A percentile compares a stretch with the other conserved stretches of the same genome.
These are phyloP conservation scores for Pandemis cinnamomeana DNA, from an alignment of 2,888 invertebrate species.

Conservation along the genomic window DNA sequence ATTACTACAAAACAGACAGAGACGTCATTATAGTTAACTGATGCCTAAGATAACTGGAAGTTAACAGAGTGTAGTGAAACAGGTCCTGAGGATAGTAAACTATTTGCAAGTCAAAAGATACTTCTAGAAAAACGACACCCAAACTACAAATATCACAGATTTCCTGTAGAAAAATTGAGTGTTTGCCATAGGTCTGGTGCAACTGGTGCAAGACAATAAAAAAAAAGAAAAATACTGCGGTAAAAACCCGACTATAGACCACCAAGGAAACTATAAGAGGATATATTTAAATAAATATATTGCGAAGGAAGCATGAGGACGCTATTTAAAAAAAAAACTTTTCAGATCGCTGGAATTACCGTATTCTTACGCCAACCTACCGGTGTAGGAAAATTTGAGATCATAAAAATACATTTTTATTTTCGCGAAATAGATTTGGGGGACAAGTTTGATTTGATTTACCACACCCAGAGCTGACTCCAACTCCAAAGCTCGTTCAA, in stretches of 20 bases:
- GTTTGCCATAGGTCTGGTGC: no score
- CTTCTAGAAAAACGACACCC: no score
- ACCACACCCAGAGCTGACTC: neutral
- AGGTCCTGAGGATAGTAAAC: no score
- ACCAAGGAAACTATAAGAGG: constrained; percentile 16
- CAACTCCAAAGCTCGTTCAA: neutral
- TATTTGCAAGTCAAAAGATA: no score
- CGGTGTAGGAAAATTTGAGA: constrained; percentile 56
- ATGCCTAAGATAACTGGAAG: no score
- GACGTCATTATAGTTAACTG: no score
- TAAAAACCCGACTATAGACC: constrained; percentile 22
- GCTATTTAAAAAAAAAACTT: constrained; percentile 47
- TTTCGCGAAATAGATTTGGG: neutral
- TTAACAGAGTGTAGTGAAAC: no score
- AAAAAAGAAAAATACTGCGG: constrained; percentile 22
- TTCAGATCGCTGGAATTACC: constrained; percentile 69
- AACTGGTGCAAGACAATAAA: neutral
- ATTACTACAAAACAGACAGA: no score
- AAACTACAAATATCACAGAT: no score
- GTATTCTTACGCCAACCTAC: constrained; percentile 58
- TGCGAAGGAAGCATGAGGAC: constrained; percentile 46
- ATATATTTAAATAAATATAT: constrained; percentile 49
- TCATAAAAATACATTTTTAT: constrained; percentile 46
- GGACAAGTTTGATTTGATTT: neutral
- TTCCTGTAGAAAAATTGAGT: no score